phyloP scores from a whole-genome alignment of 2,797 vertebrate species.

The Echeneis naucrates region DNA sequence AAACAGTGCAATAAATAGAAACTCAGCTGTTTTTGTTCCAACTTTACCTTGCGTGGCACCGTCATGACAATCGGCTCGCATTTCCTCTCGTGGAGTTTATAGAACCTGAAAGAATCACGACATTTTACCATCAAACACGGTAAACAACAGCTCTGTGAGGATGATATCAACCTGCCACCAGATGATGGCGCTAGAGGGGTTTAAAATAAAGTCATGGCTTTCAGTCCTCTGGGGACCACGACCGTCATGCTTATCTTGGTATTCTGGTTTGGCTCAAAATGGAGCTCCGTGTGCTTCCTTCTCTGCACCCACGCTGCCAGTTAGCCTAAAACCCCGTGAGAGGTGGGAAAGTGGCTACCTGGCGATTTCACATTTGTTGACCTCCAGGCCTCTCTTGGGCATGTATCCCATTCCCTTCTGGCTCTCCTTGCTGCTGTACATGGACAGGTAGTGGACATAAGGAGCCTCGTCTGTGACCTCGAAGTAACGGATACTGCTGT shows the following conservation, averaged over 20 bases:
- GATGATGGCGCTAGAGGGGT: not conserved
- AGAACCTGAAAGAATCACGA: constrained; percentile 84
- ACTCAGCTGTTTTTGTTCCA: too few relatives aligned
- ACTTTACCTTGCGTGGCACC: constrained; percentile 91
- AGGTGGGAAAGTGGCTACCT: constrained; percentile 75
- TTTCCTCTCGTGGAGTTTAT: constrained; percentile 92
- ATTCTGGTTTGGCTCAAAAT: too few relatives aligned
- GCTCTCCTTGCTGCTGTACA: constrained; percentile 93
- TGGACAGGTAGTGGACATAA: constrained; percentile 91
- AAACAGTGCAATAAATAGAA: too few relatives aligned
- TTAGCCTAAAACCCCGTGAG: not conserved
- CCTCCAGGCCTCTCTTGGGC: constrained; percentile 93
- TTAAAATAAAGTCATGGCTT: too few relatives aligned
- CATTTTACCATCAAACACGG: not conserved
- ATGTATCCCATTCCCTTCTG: constrained; percentile 94
- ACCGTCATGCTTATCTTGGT: too few relatives aligned
- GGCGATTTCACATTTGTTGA: constrained; percentile 95
- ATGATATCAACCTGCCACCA: too few relatives aligned
- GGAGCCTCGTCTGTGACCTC: constrained; percentile 93
- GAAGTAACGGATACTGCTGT: constrained; percentile 95
- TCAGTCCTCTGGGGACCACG: not conserved
- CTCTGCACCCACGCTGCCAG: not conserved
- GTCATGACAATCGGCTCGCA: constrained; percentile 94
- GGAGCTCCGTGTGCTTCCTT: not conserved
- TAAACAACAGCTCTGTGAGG: not conserved